Base-by-base conservation (phyloP, 2,888 invertebrate genomes). In the Sphaeridia pumilis region DNA sequence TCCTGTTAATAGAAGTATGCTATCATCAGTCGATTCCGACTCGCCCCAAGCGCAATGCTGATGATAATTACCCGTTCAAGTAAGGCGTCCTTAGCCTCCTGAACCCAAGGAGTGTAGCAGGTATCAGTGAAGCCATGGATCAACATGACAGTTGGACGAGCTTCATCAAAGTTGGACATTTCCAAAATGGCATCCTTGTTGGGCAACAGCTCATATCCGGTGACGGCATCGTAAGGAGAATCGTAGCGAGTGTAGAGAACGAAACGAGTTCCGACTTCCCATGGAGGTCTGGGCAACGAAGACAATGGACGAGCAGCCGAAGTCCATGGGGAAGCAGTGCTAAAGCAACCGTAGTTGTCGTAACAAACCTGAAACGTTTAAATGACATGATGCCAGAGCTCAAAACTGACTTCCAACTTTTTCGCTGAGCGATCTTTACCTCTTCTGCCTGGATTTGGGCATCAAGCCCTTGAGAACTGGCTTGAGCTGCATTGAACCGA, bases 81-180 rank as follows among this genome's bases (percentile, higher is more conserved):
- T 58, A 79, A 75, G 0, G 77, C 78, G 24, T 69, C 69, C 17
- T 77, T 76, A 75, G 81, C 75, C 2, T 77, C 73, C 1, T 58
- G 65, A n/a, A 80, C 73, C 81, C 81, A 81, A 0, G 72, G 68
- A 1, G 75, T 73, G 54, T 75, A 73, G 52, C 78, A 76, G 61
- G 75, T 73, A 49, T 79, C 77, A 69, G 79, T 73, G 62, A 80
- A 81, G 1, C 81, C 81, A 58, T 81, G 81, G 1, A 79, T 74
- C 24, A 81, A 78, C 64, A 81, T 68, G 14, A 78, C 70, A 0
- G 81, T 80, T 58, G 68, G 70, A 42, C 76, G 70, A 1, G 66
- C 67, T 0, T 75, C 70, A n/a, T 75, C 68, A 64, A 76, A 81
- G 61, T 78, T 76, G 0, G 76, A 75, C 72, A 75, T 77, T 53